Evolutionary conservation across 2,888 invertebrate genomes (phyloP).

Genomic region (Drosophila prostipennis): DNA sequence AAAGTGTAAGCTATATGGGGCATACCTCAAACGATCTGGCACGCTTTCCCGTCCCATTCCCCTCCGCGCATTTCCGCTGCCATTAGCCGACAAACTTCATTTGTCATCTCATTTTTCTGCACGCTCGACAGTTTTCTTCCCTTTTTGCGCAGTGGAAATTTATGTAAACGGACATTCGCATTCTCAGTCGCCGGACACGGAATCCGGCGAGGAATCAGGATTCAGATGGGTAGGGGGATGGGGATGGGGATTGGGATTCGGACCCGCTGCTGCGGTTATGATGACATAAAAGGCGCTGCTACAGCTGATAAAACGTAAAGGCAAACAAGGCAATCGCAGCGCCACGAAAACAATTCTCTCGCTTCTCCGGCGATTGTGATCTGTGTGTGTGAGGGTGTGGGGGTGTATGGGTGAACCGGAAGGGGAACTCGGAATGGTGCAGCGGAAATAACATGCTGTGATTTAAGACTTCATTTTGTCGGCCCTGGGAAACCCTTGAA

Average conservation of each 20-base stretch:
- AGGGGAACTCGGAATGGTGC: constrained; percentile 65
- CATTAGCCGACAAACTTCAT: constrained; percentile 79
- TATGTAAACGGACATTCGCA: constrained; percentile 77
- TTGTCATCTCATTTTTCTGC: constrained; percentile 79
- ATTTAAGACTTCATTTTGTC: constrained; percentile 80
- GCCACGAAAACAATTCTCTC: constrained; percentile 62
- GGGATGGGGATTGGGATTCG: constrained; percentile 8
- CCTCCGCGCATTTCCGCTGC: constrained; percentile 73
- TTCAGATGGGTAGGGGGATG: neutral
- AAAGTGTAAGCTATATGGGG: constrained; percentile 64
- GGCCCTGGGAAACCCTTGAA: constrained; percentile 33
- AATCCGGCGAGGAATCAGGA: constrained; percentile 40
- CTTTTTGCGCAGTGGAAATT: constrained; percentile 65
- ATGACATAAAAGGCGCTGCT: constrained; percentile 73
- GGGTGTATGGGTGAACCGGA: constrained; percentile 61
- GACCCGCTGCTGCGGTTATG: constrained; percentile 69
- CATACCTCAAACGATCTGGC: constrained; percentile 54
- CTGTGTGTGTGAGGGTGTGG: constrained; percentile 45
- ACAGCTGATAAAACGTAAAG: constrained; percentile 62
- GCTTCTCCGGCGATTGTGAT: constrained; percentile 60
- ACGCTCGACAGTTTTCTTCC: constrained; percentile 75
- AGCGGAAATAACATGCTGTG: constrained; percentile 82
- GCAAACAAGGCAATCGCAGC: constrained; percentile 59
- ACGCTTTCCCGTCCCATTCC: neutral
- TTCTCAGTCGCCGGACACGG: constrained; percentile 46